These are phyloP conservation scores for Dione juno DNA, from an alignment of 2,888 invertebrate genomes.

Conservation along the genomic window DNA sequence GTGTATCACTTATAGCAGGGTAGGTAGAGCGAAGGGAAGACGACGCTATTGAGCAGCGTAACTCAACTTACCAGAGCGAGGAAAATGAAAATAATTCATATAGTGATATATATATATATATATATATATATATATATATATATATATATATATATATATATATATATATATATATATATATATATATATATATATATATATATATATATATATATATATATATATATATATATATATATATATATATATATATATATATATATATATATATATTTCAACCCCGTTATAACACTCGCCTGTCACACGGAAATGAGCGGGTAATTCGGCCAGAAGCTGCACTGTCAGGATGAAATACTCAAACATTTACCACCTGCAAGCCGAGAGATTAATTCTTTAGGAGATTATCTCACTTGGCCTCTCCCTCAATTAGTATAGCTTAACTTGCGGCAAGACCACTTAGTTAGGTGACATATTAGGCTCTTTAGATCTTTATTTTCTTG, in stretches of 20 bases:
- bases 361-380: constrained; percentile 33
- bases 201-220: too few species aligned
- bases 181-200: too few species aligned
- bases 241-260: neutral
- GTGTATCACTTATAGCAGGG: too few species aligned
- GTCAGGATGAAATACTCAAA: constrained; percentile 27
- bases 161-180: too few species aligned
- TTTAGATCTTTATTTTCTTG: neutral
- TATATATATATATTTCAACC: neutral
- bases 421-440: constrained; percentile 39
- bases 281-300: neutral
- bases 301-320: constrained; percentile 21
- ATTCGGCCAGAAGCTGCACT: constrained; percentile 35
- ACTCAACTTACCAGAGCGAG: too few species aligned
- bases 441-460: constrained; percentile 20
- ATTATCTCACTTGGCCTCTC: constrained; percentile 32
- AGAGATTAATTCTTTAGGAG: constrained; percentile 40
- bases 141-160: too few species aligned
- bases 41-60: too few species aligned
- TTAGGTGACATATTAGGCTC: constrained; percentile 23
- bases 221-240: too few species aligned
- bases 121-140: too few species aligned
- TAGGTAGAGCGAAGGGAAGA: too few species aligned
- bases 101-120: too few species aligned
- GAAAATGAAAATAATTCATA: too few species aligned